Conservation (phyloP, 2,113 vertebrate species). For the Plectropomus leopardus region DNA sequence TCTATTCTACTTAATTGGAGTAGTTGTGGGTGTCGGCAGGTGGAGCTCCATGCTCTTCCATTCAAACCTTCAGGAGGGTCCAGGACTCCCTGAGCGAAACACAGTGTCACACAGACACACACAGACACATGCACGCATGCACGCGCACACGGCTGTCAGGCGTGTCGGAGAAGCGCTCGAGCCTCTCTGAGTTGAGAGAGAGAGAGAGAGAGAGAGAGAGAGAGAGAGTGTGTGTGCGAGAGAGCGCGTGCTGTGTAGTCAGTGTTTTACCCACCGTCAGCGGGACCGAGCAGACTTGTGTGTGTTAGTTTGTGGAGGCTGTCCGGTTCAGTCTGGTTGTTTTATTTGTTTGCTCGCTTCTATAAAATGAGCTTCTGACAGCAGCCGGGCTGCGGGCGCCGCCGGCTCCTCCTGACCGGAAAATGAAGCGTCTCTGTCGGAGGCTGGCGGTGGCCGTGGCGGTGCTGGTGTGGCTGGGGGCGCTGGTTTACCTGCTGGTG, state of each 20-base stretch:
- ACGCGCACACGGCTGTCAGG: slow-evolving; percentile 46
- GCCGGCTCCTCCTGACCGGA: slow-evolving; percentile 68
- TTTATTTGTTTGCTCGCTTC: not conserved
- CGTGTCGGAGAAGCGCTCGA: slow-evolving; percentile 56
- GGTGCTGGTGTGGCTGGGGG: slow-evolving; percentile 82
- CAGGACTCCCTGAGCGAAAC: slow-evolving; percentile 45
- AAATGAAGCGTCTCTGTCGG: slow-evolving; percentile 80
- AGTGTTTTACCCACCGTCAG: not conserved
- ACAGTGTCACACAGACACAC: not conserved
- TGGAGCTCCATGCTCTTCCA: slow-evolving; percentile 63
- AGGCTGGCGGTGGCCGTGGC: slow-evolving; percentile 77
- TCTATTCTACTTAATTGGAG: not conserved
- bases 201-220: not conserved
- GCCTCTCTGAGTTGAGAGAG: slow-evolving; percentile 47
- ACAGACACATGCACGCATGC: not conserved
- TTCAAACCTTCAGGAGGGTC: slow-evolving; percentile 51
- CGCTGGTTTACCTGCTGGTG: slow-evolving; percentile 82
- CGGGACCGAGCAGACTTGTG: slow-evolving; percentile 39
- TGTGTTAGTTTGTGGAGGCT: not conserved
- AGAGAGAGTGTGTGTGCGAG: slow-evolving; percentile 10
- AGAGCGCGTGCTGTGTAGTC: slow-evolving; percentile 23
- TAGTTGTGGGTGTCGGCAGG: slow-evolving; percentile 59
- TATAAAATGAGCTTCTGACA: slow-evolving; percentile 59
- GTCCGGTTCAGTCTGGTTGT: not conserved
- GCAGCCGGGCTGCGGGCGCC: slow-evolving; percentile 66